A percentile compares a stretch with the other conserved stretches of the same genome.
Evolutionary conservation across 2,888 invertebrate genomes (phyloP).

Genomic region (Platypus cylindrus): DNA sequence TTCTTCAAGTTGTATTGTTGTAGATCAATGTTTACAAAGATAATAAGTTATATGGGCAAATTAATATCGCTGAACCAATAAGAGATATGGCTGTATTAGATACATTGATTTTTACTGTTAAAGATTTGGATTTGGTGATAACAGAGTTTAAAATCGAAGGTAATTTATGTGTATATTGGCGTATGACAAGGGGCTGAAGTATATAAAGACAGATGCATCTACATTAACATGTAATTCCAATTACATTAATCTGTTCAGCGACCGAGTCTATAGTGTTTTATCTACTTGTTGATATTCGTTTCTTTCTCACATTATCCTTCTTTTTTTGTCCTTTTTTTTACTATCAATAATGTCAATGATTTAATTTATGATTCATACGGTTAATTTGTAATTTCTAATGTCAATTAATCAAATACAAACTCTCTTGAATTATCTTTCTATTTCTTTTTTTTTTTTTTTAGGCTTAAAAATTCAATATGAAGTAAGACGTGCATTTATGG

Average conservation of each 20-base stretch:
- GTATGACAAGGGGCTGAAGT: not conserved
- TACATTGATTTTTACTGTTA: conserved; percentile 45
- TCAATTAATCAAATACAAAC: not conserved
- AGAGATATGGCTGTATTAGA: conserved; percentile 44
- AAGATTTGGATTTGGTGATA: conserved; percentile 48
- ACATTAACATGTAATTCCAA: too few species aligned
- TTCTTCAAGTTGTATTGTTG: not conserved
- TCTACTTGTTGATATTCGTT: too few species aligned
- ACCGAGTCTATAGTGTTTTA: too few species aligned
- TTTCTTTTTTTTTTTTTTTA: conserved; percentile 10
- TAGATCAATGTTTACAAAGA: conserved; percentile 46
- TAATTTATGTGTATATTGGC: conserved; percentile 9
- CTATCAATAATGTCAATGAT: too few species aligned
- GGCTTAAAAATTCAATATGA: conserved; percentile 23
- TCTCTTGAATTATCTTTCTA: too few species aligned
- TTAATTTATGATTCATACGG: too few species aligned
- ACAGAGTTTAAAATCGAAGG: conserved; percentile 45
- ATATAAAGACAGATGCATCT: too few species aligned
- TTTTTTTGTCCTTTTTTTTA: too few species aligned
- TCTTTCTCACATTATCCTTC: too few species aligned
- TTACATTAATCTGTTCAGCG: too few species aligned
- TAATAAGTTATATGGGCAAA: conserved; percentile 36
- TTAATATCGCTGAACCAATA: conserved; percentile 42
- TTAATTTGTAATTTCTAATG: too few species aligned
- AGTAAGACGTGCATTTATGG: conserved; percentile 42